phyloP scores from a whole-genome alignment of 2,113 vertebrate genomes.

The Colistium nudipinnis region DNA sequence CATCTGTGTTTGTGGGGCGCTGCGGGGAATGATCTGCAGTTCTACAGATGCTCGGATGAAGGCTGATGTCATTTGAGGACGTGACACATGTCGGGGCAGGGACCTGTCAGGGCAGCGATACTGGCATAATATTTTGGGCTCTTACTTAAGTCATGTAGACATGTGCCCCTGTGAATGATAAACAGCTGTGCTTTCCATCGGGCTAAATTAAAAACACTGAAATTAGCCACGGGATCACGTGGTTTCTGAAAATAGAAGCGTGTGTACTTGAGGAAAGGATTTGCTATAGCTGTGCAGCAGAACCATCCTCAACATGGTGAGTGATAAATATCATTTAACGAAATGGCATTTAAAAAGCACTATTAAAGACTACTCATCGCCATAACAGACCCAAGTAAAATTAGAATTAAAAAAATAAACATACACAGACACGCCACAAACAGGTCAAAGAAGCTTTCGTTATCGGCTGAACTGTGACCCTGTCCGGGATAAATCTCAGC shows the following conservation, averaged over 20 bases:
- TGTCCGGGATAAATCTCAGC: slow-evolving; percentile 56
- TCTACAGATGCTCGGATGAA: too few species aligned
- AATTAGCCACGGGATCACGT: slow-evolving; percentile 34
- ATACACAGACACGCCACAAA: neutral
- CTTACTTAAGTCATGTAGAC: slow-evolving; percentile 9
- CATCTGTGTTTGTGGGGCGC: neutral
- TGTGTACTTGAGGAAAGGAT: neutral
- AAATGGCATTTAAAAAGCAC: neutral
- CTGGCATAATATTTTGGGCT: neutral
- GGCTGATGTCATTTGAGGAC: slow-evolving; percentile 4
- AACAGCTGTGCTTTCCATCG: slow-evolving; percentile 41
- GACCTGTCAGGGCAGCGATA: neutral
- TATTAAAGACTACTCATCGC: neutral
- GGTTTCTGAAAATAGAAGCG: slow-evolving; percentile 15
- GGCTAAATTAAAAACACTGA: slow-evolving; percentile 47
- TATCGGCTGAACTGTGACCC: slow-evolving; percentile 66
- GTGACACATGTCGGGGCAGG: neutral
- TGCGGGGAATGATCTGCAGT: too few species aligned
- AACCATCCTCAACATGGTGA: too few species aligned
- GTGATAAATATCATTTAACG: neutral
- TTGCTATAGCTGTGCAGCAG: too few species aligned
- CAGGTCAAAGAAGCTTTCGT: slow-evolving; percentile 40
- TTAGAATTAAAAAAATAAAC: neutral
- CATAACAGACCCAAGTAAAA: neutral
- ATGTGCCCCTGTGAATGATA: neutral